Evolutionary conservation across 1,140 invertebrate genomes (phyloP).

Genomic region (Calosoma granatense): DNA sequence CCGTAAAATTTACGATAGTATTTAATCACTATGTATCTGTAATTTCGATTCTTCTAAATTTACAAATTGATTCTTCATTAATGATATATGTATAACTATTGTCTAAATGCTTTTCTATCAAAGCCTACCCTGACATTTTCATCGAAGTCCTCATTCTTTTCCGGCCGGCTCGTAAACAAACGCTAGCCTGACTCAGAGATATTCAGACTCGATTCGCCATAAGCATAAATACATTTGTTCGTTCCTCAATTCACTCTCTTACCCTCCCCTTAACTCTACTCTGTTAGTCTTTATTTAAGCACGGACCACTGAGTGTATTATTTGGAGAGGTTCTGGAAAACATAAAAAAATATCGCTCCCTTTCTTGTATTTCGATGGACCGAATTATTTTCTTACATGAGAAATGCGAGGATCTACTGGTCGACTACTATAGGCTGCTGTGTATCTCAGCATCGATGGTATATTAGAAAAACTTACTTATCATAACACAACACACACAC

Average conservation of each 20-base stretch:
- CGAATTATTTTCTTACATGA: background rate
- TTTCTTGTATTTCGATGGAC: background rate
- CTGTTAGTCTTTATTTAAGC: no score
- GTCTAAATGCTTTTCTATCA: no score
- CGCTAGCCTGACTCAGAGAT: background rate
- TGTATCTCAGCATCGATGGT: background rate
- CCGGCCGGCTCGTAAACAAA: background rate
- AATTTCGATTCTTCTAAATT: no score
- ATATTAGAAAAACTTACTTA: background rate
- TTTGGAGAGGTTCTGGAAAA: background rate
- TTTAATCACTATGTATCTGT: no score
- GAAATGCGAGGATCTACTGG: background rate
- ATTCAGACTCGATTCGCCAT: background rate
- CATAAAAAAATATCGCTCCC: conserved; percentile 1
- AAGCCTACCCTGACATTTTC: no score
- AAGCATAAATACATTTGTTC: conserved; percentile 3
- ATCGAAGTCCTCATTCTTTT: no score
- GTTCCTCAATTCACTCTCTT: background rate
- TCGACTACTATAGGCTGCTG: no score
- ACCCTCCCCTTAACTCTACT: no score
- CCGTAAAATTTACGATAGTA: no score
- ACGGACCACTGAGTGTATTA: background rate
- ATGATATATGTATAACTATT: no score
- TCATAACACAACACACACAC: background rate
- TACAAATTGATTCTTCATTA: no score